Conservation (phyloP, 2,797 vertebrate genomes). For the Scolopax rusticola region DNA sequence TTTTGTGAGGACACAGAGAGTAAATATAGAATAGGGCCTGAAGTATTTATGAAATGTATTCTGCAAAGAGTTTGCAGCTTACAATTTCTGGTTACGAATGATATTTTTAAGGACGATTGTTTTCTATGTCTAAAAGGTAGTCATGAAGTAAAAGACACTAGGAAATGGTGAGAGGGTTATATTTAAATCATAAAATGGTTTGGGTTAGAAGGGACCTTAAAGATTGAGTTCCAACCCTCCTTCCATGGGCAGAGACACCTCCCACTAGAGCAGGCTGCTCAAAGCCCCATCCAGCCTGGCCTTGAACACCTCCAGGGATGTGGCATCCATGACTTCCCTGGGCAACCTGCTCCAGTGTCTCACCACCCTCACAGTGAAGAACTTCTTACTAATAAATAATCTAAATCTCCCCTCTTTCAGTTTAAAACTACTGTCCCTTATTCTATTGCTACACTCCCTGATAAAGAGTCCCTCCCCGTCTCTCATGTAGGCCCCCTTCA, state of each 20-base stretch:
- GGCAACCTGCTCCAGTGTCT: too few species aligned
- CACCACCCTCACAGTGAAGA: too few species aligned
- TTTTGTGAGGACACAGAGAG: not conserved
- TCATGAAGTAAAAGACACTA: not conserved
- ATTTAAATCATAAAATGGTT: not conserved
- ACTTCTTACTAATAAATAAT: too few species aligned
- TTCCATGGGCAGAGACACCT: too few species aligned
- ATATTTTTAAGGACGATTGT: not conserved
- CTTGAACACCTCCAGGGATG: too few species aligned
- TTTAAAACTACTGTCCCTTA: not conserved
- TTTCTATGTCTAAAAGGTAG: not conserved
- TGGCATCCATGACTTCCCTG: too few species aligned
- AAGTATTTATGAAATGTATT: not conserved
- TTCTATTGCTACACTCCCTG: not conserved
- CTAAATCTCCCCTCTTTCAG: not conserved
- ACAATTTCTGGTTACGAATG: not conserved
- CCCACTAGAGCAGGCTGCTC: too few species aligned
- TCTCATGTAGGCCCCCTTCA: not conserved
- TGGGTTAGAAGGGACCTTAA: not conserved
- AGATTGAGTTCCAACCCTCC: not conserved
- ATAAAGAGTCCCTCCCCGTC: not conserved
- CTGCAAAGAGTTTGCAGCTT: not conserved
- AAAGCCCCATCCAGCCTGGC: too few species aligned
- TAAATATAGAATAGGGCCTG: not conserved
- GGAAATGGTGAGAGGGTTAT: not conserved